Percentiles rank a stretch among this genome's conserved stretches.
phyloP scores from a whole-genome alignment of 2,888 invertebrate species.

The Drosophila ustulata region DNA sequence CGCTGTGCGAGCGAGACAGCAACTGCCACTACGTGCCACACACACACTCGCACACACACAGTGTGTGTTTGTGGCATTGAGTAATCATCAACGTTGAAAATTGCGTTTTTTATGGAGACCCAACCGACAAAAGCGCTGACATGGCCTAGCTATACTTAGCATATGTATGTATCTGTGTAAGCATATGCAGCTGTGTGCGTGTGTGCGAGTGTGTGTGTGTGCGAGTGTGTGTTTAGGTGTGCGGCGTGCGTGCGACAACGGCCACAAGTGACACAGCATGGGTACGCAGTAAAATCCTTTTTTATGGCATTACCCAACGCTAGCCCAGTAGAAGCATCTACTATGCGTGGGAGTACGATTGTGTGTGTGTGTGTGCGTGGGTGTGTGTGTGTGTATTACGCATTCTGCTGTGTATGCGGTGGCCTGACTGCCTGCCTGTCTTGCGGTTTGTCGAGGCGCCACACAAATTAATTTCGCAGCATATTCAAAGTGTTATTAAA shows the following conservation, averaged over 20 bases:
- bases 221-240: constrained; percentile 14
- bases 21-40: constrained; percentile 22
- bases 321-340: constrained; percentile 28
- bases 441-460: constrained; percentile 60
- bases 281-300: constrained; percentile 77
- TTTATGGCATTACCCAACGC: constrained; percentile 69
- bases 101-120: constrained; percentile 75
- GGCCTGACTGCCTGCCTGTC: constrained; percentile 25
- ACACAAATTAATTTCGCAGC: constrained; percentile 80
- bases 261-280: constrained; percentile 74
- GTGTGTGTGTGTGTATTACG: constrained; percentile 21
- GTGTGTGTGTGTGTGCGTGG: constrained; percentile 22
- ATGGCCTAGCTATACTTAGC: constrained; percentile 62
- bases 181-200: neutral
- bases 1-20: constrained; percentile 33
- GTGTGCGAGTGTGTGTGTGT: constrained; percentile 12
- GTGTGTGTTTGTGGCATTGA: constrained; percentile 76
- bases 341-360: neutral
- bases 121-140: constrained; percentile 68
- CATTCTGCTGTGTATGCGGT: constrained; percentile 34
- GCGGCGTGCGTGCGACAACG: constrained; percentile 51
- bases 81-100: constrained; percentile 81
- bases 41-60: neutral
- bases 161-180: constrained; percentile 48
- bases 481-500: constrained; percentile 82